Evolutionary conservation across 2,113 vertebrate genomes (phyloP), one percentile per base, ranked within the genome.

Genomic region (Pleuronectes platessa): DNA sequence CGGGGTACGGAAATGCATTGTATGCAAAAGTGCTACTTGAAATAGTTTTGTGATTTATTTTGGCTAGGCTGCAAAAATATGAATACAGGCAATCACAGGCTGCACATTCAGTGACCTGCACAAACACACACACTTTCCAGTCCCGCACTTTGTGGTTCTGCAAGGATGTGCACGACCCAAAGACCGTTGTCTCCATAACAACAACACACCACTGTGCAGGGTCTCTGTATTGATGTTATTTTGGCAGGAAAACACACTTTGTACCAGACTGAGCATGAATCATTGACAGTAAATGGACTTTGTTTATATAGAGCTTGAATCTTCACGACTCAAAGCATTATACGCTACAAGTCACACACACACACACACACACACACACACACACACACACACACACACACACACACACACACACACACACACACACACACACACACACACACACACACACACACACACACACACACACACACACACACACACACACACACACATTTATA

Each of bases 151-250:
- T 20, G 3, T 11, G 31, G 55, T 21, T 67, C 49, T 62, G 27
- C 53, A 59, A 17, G 31, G 35, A 4, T 5, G 42, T 60, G 5
- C 45, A 63, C 17, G 45, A 61, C 24, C 3, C 21, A 20, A 21
- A 15, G 1, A 8, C 27, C 10, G 23, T 9, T 21, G 8, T 54
- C 20, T n/a, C 18, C 40, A 14, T 5, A 24, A 68, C 17, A 68
- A 24, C 78, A 65, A 59, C 31, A 55, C 63, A 47, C 47, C 31
- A 1, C 13, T 63, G 26, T 72, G 56, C 73, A 76, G 62, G 55
- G 37, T 11, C 21, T 61, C 21, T 54, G 42, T 27, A 10, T 54
- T 54, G 51, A 54, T n/a, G 51, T 54, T 8, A 54, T 21, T 54
- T 18, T 51, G 47, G 47, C 47, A 51, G 47, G 47, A 51, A 18